Base-by-base conservation (phyloP, 2,113 vertebrate species). In the Amphiprion ocellaris region DNA sequence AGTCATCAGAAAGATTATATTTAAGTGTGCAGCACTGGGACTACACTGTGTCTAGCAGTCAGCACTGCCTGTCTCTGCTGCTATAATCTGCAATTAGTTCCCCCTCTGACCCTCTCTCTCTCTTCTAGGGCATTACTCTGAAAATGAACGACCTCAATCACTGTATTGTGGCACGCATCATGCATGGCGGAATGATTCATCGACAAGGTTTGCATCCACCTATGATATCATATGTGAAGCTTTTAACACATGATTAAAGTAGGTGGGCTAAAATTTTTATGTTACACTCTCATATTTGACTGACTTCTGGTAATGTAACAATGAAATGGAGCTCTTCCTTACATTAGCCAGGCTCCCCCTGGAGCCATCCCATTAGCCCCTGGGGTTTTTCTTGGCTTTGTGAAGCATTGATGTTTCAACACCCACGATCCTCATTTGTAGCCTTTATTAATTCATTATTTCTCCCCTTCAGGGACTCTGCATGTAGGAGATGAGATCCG, bases 101-200 rank as follows among this genome's bases (percentile, higher is more conserved):
- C 21, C 1, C 11, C 41, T 37, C 61, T 73, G 44, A 64, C 12
- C 15, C 21, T 17, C 33, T 64, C 24, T 64, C 24, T 75, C 2
- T 82, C 28, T 72, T 85, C 4, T n/a, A 99, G 98, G 98, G 98
- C 90, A 99, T 99, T 79, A 99, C 98, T 90, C 96, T 99, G 91
- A 99, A 99, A 95, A 99, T 99, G 98, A 99, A 98, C 68, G 98
- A 99, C 39, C 94, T 98, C 80, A 99, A 99, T 94, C 98, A 99
- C 78, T 99, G 98, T 82, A 99, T 99, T 59, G 98, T 99, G 90
- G 98, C 98, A 86, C 96, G 98, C 89, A 99, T 99, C 94, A 99
- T 99, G 98, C 98, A 99, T 0, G 98, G 98, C 72, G 98, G 98
- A 92, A 99, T 99, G 98, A 99, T 99, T 92, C 98, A 99, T 87